These are phyloP conservation scores for Trematomus bernacchii DNA, from an alignment of 2,797 vertebrate species.

Conservation along the genomic window DNA sequence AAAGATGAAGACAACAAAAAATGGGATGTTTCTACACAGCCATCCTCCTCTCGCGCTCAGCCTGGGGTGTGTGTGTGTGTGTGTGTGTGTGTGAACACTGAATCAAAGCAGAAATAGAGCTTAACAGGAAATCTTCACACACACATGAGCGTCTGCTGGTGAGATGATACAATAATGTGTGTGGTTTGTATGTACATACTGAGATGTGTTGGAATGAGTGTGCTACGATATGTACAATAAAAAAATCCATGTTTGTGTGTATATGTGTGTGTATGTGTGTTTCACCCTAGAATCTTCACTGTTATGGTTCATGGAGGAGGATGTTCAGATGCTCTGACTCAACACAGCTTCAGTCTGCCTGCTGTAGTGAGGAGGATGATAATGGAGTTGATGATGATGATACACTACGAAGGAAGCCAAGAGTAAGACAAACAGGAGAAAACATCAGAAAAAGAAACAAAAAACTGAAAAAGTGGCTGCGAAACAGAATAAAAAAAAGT, in stretches of 20 bases:
- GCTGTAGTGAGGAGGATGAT: constrained; percentile 42
- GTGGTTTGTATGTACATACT: constrained; percentile 39
- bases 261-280: constrained; percentile 12
- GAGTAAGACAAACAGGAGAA: constrained; percentile 58
- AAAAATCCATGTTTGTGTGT: constrained; percentile 14
- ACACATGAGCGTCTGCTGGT: constrained; percentile 63
- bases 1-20: constrained; percentile 72
- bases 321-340: constrained; percentile 62
- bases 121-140: constrained; percentile 45
- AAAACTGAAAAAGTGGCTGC: constrained; percentile 47
- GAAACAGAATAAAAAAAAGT: constrained; percentile 36
- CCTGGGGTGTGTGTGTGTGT: constrained; percentile 34
- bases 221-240: constrained; percentile 44
- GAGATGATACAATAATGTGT: constrained; percentile 51
- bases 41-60: constrained; percentile 60
- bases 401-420: constrained; percentile 65
- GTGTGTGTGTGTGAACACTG: constrained; percentile 41
- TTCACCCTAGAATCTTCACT: constrained; percentile 24
- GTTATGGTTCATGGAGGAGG: constrained; percentile 35
- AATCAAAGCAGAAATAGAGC: constrained; percentile 51
- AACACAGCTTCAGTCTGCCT: constrained; percentile 56
- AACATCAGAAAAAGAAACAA: constrained; percentile 40
- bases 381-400: constrained; percentile 29
- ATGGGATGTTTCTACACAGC: constrained; percentile 72
- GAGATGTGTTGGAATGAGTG: constrained; percentile 35